These are phyloP conservation scores for Trachymyrmex cornetzi DNA, from an alignment of 1,140 invertebrate genomes.

Conservation along the genomic window DNA sequence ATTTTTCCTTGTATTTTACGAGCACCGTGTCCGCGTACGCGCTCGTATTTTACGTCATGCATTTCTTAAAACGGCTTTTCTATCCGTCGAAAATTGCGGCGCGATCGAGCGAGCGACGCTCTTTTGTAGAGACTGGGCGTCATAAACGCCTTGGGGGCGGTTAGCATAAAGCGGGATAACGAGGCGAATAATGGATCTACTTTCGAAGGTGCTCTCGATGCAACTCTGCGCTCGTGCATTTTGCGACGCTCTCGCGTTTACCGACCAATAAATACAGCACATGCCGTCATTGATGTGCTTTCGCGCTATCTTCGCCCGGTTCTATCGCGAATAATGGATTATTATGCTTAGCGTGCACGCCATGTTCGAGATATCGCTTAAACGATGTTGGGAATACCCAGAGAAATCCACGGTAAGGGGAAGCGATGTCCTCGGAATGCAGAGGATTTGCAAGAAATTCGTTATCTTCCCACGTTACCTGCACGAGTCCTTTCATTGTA, in stretches of 20 bases:
- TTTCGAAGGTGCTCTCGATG: slow-evolving; percentile 44
- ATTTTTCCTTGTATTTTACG: slow-evolving; percentile 7
- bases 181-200: slow-evolving; percentile 65
- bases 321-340: slow-evolving; percentile 53
- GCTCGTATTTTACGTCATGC: slow-evolving; percentile 19
- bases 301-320: slow-evolving; percentile 24
- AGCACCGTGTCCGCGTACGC: neutral
- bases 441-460: slow-evolving; percentile 38
- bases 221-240: slow-evolving; percentile 24
- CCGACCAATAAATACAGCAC: slow-evolving; percentile 40
- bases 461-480: slow-evolving; percentile 27
- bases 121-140: neutral
- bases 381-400: neutral
- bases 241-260: slow-evolving; percentile 33
- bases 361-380: slow-evolving; percentile 19
- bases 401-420: neutral
- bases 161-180: slow-evolving; percentile 61
- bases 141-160: slow-evolving; percentile 46
- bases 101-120: slow-evolving; percentile 20
- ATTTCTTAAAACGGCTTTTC: slow-evolving; percentile 19
- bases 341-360: slow-evolving; percentile 32
- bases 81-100: slow-evolving; percentile 33
- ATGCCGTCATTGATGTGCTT: neutral
- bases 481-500: slow-evolving; percentile 21
- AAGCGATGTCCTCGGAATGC: neutral